These are phyloP conservation scores for Romanogobio albipinnatus DNA, from an alignment of 2,113 vertebrate genomes.

Conservation along the genomic window DNA sequence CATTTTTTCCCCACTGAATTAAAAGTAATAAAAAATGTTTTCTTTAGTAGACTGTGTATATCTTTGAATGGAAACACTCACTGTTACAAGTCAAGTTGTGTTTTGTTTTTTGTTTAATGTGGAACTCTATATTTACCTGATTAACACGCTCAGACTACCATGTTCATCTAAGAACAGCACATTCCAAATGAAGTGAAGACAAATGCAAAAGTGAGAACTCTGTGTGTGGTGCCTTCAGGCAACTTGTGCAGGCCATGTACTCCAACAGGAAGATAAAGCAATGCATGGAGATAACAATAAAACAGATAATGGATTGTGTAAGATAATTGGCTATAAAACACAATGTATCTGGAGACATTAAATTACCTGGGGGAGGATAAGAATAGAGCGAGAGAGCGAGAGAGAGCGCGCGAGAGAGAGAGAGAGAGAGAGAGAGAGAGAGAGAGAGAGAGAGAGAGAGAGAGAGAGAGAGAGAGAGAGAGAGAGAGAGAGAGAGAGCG, in stretches of 20 bases:
- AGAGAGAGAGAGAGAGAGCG: slow-evolving; percentile 13
- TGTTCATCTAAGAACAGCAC: neutral
- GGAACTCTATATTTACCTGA: neutral
- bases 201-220: neutral
- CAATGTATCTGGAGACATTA: slow-evolving; percentile 73
- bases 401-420: slow-evolving; percentile 24
- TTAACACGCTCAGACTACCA: neutral
- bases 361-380: slow-evolving; percentile 72
- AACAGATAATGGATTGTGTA: slow-evolving; percentile 77
- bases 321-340: slow-evolving; percentile 80
- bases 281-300: slow-evolving; percentile 75
- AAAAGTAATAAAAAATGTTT: neutral
- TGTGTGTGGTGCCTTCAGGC: slow-evolving; percentile 30
- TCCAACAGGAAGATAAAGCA: slow-evolving; percentile 74
- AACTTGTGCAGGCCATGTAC: slow-evolving; percentile 51
- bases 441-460: slow-evolving; percentile 30
- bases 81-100: neutral
- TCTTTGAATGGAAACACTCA: too few relatives aligned
- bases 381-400: neutral
- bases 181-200: slow-evolving; percentile 9
- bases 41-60: neutral
- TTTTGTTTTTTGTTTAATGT: too few relatives aligned
- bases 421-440: slow-evolving; percentile 32
- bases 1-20: neutral
- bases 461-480: slow-evolving; percentile 37